Percentiles rank a stretch among this genome's conserved stretches.
Evolutionary conservation across 37 sponge, comb jelly and placozoan genomes (phyloP).

Genomic region (Bolinopsis microptera): DNA sequence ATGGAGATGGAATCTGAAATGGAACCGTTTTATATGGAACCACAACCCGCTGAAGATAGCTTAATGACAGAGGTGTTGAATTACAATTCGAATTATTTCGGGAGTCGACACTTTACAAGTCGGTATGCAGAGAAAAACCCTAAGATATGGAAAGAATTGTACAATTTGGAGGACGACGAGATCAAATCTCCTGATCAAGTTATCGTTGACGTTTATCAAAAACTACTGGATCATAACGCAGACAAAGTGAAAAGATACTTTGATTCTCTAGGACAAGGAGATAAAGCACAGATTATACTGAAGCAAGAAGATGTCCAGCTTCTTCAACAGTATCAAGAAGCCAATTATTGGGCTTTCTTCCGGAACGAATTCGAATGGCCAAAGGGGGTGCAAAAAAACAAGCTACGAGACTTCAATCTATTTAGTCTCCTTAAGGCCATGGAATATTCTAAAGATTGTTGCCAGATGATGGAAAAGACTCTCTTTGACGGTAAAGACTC

Average conservation of each 20-base stretch:
- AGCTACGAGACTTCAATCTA: not conserved
- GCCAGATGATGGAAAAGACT: not conserved
- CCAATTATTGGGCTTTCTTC: not conserved
- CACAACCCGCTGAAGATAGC: not conserved
- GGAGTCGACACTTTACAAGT: not conserved
- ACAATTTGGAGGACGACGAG: not conserved
- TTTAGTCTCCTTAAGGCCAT: not conserved
- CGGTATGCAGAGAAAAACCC: not conserved
- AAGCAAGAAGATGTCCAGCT: not conserved
- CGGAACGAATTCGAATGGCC: not conserved
- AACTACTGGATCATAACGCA: not conserved
- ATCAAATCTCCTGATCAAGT: not conserved
- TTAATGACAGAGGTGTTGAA: not conserved
- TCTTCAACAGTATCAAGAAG: not conserved
- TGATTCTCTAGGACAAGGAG: not conserved
- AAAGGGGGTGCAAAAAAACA: not conserved
- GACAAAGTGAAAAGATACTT: not conserved
- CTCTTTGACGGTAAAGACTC: not conserved
- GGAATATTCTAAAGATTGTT: not conserved
- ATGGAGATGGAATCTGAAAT: not conserved
- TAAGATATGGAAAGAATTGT: not conserved
- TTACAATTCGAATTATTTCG: not conserved
- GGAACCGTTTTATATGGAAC: constrained; percentile 6
- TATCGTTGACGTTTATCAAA: not conserved
- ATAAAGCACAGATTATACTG: not conserved